phyloP scores from a whole-genome alignment of 35 echinoderm and acorn worm genomes.

The Antedon bifida region DNA sequence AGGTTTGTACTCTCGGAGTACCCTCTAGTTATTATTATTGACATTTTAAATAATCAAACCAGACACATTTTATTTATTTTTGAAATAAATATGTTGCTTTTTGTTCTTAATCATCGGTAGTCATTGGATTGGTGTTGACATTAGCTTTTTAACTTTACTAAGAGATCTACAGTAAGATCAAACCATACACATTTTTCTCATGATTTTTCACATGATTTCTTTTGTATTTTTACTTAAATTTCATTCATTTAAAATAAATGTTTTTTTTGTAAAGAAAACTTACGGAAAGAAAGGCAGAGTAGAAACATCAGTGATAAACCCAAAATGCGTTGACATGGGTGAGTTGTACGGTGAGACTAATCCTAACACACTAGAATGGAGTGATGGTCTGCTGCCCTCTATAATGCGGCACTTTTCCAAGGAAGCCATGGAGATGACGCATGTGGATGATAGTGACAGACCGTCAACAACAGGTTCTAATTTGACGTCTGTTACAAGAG shows the following conservation, averaged over 20 bases:
- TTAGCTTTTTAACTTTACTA: no score
- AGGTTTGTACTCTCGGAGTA: no score
- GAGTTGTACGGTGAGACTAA: constrained; percentile 94
- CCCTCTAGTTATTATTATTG: no score
- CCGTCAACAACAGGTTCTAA: constrained; percentile 28
- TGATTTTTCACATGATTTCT: no score
- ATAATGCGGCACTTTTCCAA: constrained; percentile 69
- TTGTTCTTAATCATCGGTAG: no score
- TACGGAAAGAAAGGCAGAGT: constrained; percentile 88
- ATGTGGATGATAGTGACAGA: constrained; percentile 21
- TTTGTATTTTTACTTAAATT: background rate
- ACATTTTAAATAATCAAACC: no score
- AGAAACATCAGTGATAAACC: constrained; percentile 73
- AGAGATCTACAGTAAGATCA: no score
- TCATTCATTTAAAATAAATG: background rate
- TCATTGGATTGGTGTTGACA: no score
- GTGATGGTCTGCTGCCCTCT: constrained; percentile 79
- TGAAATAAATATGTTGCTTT: no score
- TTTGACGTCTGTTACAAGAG: constrained; percentile 23
- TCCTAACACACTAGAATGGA: constrained; percentile 97
- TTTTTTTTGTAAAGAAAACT: constrained; percentile 38
- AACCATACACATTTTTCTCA: no score
- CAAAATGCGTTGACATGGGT: constrained; percentile 95
- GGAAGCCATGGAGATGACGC: constrained; percentile 25
- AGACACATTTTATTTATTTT: no score